Base-by-base conservation (phyloP, 2,888 invertebrate genomes). In the Apamea anceps region DNA sequence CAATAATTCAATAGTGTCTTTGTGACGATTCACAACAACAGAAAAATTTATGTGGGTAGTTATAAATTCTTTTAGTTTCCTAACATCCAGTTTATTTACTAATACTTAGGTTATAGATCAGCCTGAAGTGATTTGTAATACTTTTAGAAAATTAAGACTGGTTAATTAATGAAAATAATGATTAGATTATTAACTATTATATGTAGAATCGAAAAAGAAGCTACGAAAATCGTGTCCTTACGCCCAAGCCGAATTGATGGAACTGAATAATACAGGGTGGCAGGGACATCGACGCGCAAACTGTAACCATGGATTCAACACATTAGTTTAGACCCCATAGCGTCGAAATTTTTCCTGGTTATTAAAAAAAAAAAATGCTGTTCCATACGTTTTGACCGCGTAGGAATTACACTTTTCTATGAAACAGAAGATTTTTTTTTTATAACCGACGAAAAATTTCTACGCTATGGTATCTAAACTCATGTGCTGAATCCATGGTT, bases 11-110 rank as follows among this genome's bases (percentile, higher is more conserved):
- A 75, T 4, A 6, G 8, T 18, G 7, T 28, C 2, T 37, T 48
- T 67, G 15, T 54, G 10, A 28, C 15, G 15, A 21, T 45, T 82
- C 18, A 62, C 4, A 54, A 54, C 32, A 62, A 77, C 13, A 18
- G n/a, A 28, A 62, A 7, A 18, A 54, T 54, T 0, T 28, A 12
- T 1, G 62, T 54, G 77, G 84, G 84, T 83, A 77, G 42, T 68
- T 67, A 6, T n/a, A 25, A 45, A 60, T 1, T n/a, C 1, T 63
- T 48, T 65, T 25, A 6, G 45, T 51, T 37, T 60, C 13, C 28
- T 62, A 37, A 15, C 21, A 28, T 10, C 10, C 8, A 37, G 7
- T 7, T 42, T 32, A 32, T 32, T 37, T 37, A 2, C 2, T n/a
- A n/a, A n/a, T 37, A 37, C 37, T 37, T 37, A 37, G 2, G 37